Conservation (phyloP, 2,888 invertebrate genomes). For the Latrodectus hesperus region DNA sequence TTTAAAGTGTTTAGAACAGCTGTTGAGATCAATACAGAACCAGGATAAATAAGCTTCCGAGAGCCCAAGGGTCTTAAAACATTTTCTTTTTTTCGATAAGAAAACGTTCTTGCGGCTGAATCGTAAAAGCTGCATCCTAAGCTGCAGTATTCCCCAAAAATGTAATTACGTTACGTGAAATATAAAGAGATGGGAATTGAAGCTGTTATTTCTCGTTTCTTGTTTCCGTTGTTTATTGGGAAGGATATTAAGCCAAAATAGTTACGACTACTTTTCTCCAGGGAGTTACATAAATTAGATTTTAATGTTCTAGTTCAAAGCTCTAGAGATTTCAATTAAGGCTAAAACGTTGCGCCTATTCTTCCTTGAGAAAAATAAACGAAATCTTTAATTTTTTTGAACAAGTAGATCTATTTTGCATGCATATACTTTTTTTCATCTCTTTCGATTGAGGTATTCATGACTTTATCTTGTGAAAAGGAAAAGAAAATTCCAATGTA, state of each 20-base stretch:
- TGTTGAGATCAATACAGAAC: slow-evolving; percentile 45
- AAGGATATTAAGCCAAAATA: slow-evolving; percentile 5
- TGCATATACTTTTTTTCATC: too few species aligned
- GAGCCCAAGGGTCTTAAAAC: slow-evolving; percentile 2
- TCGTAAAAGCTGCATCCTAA: slow-evolving; percentile 15
- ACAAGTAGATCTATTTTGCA: too few species aligned
- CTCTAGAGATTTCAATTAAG: slow-evolving; percentile 1
- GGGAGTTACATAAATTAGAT: slow-evolving; percentile 3
- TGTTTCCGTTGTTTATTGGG: slow-evolving; percentile 2
- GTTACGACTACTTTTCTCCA: slow-evolving; percentile 1
- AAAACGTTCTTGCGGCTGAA: slow-evolving; percentile 4
- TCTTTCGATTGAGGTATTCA: too few species aligned
- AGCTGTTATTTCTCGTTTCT: slow-evolving; percentile 2
- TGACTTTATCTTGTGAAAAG: too few species aligned
- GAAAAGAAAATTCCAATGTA: too few species aligned
- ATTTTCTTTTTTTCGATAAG: not conserved
- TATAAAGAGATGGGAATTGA: slow-evolving; percentile 2
- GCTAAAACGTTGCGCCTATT: not conserved
- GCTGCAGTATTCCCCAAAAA: not conserved
- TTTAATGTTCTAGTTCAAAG: slow-evolving; percentile 5
- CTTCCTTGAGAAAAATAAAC: not conserved
- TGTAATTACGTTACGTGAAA: slow-evolving; percentile 13
- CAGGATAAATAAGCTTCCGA: slow-evolving; percentile 13
- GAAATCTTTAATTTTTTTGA: not conserved
- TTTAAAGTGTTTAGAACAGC: slow-evolving; percentile 49